Conservation (phyloP, 2,113 vertebrate genomes). For the Bostrychus sinensis region DNA sequence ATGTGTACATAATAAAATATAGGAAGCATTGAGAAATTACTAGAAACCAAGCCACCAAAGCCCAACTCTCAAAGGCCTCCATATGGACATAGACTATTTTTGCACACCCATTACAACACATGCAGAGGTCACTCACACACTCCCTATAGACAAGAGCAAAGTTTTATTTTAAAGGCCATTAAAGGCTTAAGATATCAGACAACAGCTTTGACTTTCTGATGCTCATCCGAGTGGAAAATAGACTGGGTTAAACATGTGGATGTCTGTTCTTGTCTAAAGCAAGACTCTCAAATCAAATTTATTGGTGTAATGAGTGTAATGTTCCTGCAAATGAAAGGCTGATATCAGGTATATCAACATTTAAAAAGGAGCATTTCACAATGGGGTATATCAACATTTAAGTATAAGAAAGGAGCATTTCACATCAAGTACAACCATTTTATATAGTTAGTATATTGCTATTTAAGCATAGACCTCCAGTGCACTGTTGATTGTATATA, state of each 20-base stretch:
- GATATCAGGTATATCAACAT: too few relatives aligned
- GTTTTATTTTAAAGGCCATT: neutral
- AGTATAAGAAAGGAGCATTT: too few relatives aligned
- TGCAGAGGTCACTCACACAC: conserved; percentile 3
- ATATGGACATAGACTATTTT: conserved; percentile 4
- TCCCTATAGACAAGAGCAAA: neutral
- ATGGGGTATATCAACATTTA: too few relatives aligned
- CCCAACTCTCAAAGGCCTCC: neutral
- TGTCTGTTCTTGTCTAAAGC: neutral
- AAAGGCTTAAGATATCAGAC: neutral
- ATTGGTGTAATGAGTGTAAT: too few relatives aligned
- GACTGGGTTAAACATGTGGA: neutral
- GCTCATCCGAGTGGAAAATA: conserved; percentile 1
- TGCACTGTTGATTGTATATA: too few relatives aligned
- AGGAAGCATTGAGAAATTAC: neutral
- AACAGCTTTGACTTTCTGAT: conserved; percentile 6
- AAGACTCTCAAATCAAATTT: neutral
- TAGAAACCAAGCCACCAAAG: neutral
- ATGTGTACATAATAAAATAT: neutral
- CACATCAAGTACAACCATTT: too few relatives aligned
- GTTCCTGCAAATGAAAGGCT: too few relatives aligned
- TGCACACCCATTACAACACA: neutral
- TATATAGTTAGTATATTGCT: too few relatives aligned
- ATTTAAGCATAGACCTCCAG: too few relatives aligned
- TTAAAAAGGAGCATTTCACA: too few relatives aligned